Evolutionary conservation across 2,113 vertebrate species (phyloP), one percentile per base, ranked within the genome.

Genomic region (Noturus placidus): DNA sequence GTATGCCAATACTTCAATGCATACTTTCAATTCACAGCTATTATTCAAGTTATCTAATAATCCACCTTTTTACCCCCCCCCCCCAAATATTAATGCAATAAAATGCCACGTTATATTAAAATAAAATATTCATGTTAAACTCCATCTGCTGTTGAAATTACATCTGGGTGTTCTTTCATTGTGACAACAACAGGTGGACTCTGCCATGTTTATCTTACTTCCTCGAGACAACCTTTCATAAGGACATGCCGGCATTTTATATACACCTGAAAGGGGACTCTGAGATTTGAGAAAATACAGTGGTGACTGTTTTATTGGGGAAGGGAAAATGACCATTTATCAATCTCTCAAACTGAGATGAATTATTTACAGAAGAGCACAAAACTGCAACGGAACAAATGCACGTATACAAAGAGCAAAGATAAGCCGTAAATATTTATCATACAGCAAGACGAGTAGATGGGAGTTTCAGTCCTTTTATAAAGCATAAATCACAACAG

Each of bases 401-500:
- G 88, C 91, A 91, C 89, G 92, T 91, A 90, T 93, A 94, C 93
- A 92, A 93, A 94, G 92, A 95, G 93, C 94, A 90, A 50, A 50
- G 88, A 87, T 91, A 91, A 89, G 88, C 91, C 88, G 81, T 94
- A 92, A 87, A 91, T 92, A 91, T 92, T 94, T 91, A 95, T 94
- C 89, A 90, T 95, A 94, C 94, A 95, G 91, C 91, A 86, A 92
- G 90, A 92, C 87, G 81, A 79, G 87, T 67, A 88, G 90, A 92
- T 81, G 81, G 69, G 65, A 74, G 30, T 87, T 90, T 93, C 80
- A 52, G 87, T 89, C 89, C 80, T 91, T 94, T 94, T 93, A 94
- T 92, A 95, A 95, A 94, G 94, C 91, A 94, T 92, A 89, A 85
- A 90, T 94, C 93, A 95, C 94, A 94, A 94, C 92, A 93, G 94